These are phyloP conservation scores for Falco columbarius DNA, from an alignment of 2,797 vertebrate genomes.

Conservation along the genomic window DNA sequence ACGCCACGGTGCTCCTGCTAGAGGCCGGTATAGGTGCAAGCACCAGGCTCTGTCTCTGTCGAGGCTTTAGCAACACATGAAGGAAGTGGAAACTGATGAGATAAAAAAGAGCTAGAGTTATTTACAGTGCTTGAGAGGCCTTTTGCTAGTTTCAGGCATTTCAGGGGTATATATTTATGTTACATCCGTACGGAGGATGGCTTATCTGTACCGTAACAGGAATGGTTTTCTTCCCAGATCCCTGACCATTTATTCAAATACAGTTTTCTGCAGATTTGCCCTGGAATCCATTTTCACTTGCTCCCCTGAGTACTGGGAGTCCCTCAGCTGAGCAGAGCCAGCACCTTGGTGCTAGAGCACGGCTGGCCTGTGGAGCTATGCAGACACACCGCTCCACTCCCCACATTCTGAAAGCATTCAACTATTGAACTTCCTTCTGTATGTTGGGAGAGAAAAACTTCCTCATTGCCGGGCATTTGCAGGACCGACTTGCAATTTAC, in stretches of 20 bases:
- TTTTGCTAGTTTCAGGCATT: not conserved
- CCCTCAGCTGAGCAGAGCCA: not conserved
- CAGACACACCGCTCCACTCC: not conserved
- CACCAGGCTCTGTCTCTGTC: no score
- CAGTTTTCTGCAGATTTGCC: not conserved
- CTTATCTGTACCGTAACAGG: not conserved
- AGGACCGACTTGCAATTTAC: not conserved
- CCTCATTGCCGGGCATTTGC: not conserved
- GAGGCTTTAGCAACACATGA: fast-evolving
- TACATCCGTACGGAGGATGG: not conserved
- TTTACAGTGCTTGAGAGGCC: no score
- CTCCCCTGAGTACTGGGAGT: not conserved
- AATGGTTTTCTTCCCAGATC: not conserved
- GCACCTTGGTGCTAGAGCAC: not conserved
- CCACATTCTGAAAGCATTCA: not conserved
- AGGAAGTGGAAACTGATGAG: no score
- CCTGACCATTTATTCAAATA: not conserved
- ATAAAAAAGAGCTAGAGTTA: not conserved
- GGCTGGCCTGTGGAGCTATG: fast-evolving
- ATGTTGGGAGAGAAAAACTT: not conserved
- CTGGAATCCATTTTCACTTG: not conserved
- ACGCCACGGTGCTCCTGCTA: fast-evolving
- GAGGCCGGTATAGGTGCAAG: fast-evolving
- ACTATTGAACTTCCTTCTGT: not conserved
- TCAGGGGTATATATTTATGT: not conserved